phyloP scores from a whole-genome alignment of 2,113 vertebrate species.

The Astur gentilis region DNA sequence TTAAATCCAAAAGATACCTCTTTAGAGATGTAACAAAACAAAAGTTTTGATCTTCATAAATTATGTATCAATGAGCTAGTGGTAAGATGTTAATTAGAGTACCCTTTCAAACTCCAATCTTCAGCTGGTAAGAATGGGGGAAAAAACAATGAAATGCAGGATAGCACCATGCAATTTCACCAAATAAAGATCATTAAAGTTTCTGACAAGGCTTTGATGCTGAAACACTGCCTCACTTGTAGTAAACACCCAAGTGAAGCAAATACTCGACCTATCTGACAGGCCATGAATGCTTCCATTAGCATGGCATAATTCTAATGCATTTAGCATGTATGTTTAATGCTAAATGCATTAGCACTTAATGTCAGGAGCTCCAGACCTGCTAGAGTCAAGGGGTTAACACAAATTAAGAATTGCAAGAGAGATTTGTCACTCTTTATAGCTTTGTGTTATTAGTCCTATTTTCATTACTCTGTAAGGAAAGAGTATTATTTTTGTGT shows the following conservation, averaged over 20 bases:
- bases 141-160: not conserved
- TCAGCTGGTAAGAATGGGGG: not conserved
- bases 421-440: slow-evolving; percentile 52
- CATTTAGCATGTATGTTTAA: slow-evolving; percentile 37
- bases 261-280: slow-evolving; percentile 29
- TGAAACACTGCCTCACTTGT: not conserved
- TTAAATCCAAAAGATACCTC: not conserved
- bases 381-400: slow-evolving; percentile 46
- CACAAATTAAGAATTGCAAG: slow-evolving; percentile 51
- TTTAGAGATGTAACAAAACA: not conserved
- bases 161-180: not conserved
- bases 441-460: slow-evolving; percentile 31
- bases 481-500: slow-evolving; percentile 37
- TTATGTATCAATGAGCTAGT: not conserved
- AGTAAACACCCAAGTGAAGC: slow-evolving; percentile 44
- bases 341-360: slow-evolving; percentile 65
- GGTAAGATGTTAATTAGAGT: not conserved
- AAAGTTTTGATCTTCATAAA: not conserved
- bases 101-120: not conserved
- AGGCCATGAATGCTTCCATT: slow-evolving; percentile 37
- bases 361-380: slow-evolving; percentile 53
- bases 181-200: not conserved
- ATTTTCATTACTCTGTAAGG: slow-evolving; percentile 38
- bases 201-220: slow-evolving; percentile 31
- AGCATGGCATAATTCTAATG: slow-evolving; percentile 47